Conservation (phyloP, 2,888 invertebrate species). For the Leucophenga maculata region DNA sequence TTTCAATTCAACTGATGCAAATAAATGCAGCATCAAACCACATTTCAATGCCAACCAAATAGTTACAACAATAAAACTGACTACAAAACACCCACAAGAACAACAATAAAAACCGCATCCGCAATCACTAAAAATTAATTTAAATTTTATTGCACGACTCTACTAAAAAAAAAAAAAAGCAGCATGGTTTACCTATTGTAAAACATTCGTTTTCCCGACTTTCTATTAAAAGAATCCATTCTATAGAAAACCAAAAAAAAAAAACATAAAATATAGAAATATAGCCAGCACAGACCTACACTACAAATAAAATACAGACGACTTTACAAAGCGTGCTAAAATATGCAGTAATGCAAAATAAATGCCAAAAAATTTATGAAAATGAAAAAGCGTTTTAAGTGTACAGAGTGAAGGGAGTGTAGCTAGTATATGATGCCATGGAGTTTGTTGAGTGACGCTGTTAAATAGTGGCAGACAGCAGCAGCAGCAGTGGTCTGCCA, state of each 20-base stretch:
- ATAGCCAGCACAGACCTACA: constrained; percentile 19
- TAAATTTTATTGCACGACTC: constrained; percentile 58
- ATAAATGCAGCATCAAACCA: constrained; percentile 54
- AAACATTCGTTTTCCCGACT: no score
- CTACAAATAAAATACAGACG: constrained; percentile 40
- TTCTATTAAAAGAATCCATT: no score
- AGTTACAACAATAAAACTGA: constrained; percentile 45
- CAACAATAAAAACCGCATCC: constrained; percentile 54
- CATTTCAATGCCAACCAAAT: constrained; percentile 32
- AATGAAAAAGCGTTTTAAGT: constrained; percentile 64
- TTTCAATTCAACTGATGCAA: constrained; percentile 49
- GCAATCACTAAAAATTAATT: constrained; percentile 65
- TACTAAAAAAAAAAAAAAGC: constrained; percentile 14
- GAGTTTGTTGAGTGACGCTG: background rate
- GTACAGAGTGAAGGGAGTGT: constrained; percentile 58
- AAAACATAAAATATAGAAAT: background rate
- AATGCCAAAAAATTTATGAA: constrained; percentile 56
- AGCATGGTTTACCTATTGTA: constrained; percentile 9
- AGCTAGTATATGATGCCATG: constrained; percentile 21
- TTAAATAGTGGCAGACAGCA: constrained; percentile 1
- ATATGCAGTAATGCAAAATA: constrained; percentile 41
- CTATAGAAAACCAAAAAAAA: constrained; percentile 14
- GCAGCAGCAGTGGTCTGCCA: background rate
- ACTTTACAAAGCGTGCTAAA: constrained; percentile 39
- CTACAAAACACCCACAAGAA: constrained; percentile 9